These are phyloP conservation scores for Cynodonichthys magdalenae DNA, from an alignment of 2,797 vertebrate species.

Conservation along the genomic window DNA sequence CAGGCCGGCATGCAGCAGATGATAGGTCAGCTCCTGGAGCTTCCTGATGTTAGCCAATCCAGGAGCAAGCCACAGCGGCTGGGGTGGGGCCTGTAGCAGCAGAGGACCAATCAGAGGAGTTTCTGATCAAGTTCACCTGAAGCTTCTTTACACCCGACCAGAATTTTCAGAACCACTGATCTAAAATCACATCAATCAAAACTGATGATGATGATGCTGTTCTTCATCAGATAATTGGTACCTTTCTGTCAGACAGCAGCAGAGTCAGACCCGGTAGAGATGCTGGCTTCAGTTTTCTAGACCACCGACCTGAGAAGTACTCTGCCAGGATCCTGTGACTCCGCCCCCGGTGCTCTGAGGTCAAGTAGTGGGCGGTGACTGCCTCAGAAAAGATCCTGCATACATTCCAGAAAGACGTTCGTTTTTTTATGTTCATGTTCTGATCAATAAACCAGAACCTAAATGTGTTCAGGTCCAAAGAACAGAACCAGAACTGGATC, in stretches of 20 bases:
- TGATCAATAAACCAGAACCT: not conserved
- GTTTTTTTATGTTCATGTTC: not conserved
- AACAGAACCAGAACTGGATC: not conserved
- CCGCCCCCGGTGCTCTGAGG: conserved; percentile 58
- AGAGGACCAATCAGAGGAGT: conserved; percentile 23
- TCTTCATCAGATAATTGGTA: conserved; percentile 35
- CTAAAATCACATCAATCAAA: no score
- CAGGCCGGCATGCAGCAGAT: conserved; percentile 78
- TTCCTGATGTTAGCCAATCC: conserved; percentile 81
- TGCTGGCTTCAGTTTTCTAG: conserved; percentile 80
- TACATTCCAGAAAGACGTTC: not conserved
- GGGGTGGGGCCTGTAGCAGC: conserved; percentile 78
- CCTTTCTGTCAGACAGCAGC: conserved; percentile 85
- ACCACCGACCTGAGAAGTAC: conserved; percentile 85
- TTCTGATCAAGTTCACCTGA: not conserved
- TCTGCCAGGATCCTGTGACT: conserved; percentile 77
- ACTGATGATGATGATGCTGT: no score
- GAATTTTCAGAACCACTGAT: no score
- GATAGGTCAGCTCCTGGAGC: conserved; percentile 83
- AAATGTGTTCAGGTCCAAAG: not conserved
- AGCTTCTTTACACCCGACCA: no score
- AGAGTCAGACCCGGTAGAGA: conserved; percentile 73
- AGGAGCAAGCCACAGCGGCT: conserved; percentile 86
- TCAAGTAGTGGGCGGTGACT: conserved; percentile 74
- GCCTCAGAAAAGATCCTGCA: conserved; percentile 78